Evolutionary conservation across 2,797 vertebrate species (phyloP), one percentile per base, ranked within the genome.

Genomic region (Anguilla marmorata): DNA sequence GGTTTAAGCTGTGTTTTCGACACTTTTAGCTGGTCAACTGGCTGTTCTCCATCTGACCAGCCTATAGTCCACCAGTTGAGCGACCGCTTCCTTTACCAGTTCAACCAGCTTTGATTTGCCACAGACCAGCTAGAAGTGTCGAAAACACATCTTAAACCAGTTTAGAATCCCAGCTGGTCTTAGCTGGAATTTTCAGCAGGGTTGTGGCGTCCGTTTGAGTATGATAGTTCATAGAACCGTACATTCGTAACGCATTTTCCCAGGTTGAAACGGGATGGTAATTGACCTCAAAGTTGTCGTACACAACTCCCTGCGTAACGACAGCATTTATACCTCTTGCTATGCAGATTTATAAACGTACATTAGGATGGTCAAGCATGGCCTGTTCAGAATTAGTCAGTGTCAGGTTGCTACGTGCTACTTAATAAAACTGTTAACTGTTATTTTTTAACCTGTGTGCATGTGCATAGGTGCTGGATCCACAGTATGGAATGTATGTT

Each of bases 401-500:
- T 5, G 63, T 33, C 48, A 14, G 4, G 6, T 54, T 66, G 52
- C 30, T 0, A n/a, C 48, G 0, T 33, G 14, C 14, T 69, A 16
- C 19, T 83, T 30, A 19, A 2, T 60, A 52, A 83, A n/a, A 52
- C 50, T 52, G 11, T 54, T 54, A n/a, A 30, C 8, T 69, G n/a
- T 19, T 21, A 1, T 41, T 41, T 74, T 45, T 74, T 56, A 16
- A 48, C 66, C 1, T n/a, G 0, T 58, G 69, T 91, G 2, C 92
- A 2, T 93, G 69, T 91, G 2, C 91, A 2, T 93, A 99, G 98
- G 96, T 98, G 30, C 94, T 96, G 16, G 96, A 98, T 63, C 94
- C 93, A 0, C 97, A 97, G 8, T 98, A 98, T 83, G 98, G 98
- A 2, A 97, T 96, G 96, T 97, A 98, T 6, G 96, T 97, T 63